phyloP scores from a whole-genome alignment of 2,797 vertebrate genomes.

The Characodon lateralis region DNA sequence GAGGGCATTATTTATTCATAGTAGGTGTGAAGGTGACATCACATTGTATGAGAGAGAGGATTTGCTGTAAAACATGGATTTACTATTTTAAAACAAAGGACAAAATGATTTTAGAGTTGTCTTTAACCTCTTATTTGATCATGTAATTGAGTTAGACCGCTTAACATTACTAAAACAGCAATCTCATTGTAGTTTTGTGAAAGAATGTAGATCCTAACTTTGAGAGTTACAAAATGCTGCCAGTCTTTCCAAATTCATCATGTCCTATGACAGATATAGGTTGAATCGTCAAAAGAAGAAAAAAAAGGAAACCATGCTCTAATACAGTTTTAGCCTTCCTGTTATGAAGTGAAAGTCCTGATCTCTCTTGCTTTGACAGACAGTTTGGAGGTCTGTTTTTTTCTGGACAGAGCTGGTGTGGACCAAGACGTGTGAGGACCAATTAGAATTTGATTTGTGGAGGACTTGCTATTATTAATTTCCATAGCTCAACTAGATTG shows the following conservation, averaged over 20 bases:
- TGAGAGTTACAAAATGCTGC: not conserved
- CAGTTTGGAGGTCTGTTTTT: conserved; percentile 43
- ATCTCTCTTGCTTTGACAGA: not conserved
- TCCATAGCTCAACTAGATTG: not conserved
- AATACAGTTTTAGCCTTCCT: not conserved
- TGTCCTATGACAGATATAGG: not conserved
- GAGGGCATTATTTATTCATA: not conserved
- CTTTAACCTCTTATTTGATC: not conserved
- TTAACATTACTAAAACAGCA: not conserved
- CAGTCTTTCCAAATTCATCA: not conserved
- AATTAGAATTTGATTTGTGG: not conserved
- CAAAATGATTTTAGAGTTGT: not conserved
- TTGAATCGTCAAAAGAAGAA: not conserved
- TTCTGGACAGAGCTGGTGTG: not conserved
- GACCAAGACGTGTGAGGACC: not conserved
- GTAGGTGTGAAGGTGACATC: not conserved
- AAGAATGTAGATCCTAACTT: not conserved
- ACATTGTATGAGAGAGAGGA: not conserved
- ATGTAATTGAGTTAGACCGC: not conserved
- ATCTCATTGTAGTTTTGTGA: not conserved
- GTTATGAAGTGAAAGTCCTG: not conserved
- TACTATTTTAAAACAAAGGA: not conserved
- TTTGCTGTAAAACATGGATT: not conserved
- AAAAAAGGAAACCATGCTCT: not conserved
- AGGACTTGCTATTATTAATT: not conserved